Base-by-base conservation (phyloP, 2,888 invertebrate genomes). In the Capitulum mitella region DNA sequence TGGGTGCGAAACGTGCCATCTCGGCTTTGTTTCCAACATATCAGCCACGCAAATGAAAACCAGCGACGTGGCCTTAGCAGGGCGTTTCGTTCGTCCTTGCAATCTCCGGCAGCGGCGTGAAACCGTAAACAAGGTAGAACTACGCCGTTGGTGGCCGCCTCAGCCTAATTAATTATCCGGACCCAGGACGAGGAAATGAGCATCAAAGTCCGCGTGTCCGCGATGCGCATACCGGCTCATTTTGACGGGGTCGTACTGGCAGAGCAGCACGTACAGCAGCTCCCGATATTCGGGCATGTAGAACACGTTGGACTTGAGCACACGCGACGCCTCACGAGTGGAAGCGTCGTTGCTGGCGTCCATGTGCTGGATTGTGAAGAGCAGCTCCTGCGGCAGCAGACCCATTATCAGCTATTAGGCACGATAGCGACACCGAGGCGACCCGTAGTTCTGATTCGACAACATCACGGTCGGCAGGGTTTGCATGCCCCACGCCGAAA, bases 231-330 rank as follows among this genome's bases (percentile, higher is more conserved):
- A 92, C 94, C 91, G 91, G 80, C 96, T 93, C 90, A 95, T 92
- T 87, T 93, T 92, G 83, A 90, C 87, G 84, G 95, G 93, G 84
- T 96, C 92, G 87, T 92, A 98, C 83, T 90, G 91, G 82, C 92
- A 88, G 83, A 97, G 87, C 82, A 95, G 90, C 78, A 90, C 89
- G 79, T 95, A 87, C 84, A 95, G 90, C 82, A 95, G 91, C 86
- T 98, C 98, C 81, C 98, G 89, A 86, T 97, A 97, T 86, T 98
- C 98, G 83, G 93, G 88, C 76, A 96, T 92, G 87, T 98, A 98
- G 87, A 98, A 95, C 82, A 95, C 90, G 86, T 94, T 94, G 86
- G 93, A 92, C 86, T 96, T 93, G 82, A 98, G 91, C 83, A 95
- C 92, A 87, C 91, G 92, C 64, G 95, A 91, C 29, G 94, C 92